Base-by-base conservation (phyloP, 2,888 invertebrate species). In the Atherix ibis region DNA sequence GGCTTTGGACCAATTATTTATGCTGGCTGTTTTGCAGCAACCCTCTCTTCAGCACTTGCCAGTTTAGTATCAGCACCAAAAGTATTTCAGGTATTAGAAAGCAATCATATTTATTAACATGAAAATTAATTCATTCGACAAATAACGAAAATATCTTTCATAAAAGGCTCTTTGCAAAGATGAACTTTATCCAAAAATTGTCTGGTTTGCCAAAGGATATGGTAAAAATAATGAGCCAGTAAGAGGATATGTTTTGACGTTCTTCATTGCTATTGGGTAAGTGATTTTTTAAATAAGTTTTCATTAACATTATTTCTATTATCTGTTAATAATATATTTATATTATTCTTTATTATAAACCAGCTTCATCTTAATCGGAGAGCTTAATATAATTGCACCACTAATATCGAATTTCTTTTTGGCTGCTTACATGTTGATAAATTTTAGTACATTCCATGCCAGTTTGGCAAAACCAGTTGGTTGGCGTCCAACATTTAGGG, bases 11-110 rank as follows among this genome's bases (percentile, higher is more conserved):
- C 94, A 0, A 65, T 97, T 32, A 92, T 97, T 47, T 88, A 89
- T 56, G 92, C 91, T 18, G 95, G 95, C 0, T 94, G 95, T 51
- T 94, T 95, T 62, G 94, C 95, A 1, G 95, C 97, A 1, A 92
- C 97, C 0, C 63, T 98, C 12, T 94, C 94, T 0, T 95, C 95
- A 1, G 97, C 97, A 1, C 66, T 97, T 33, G 95, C 95, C 1
- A 89, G 91, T 42, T 68, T 98, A 32, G 94, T 97, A 1, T 89
- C 92, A 1, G 97, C 95, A 0, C 97, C 97, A 1, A 87, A 87
- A 68, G 83, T 85, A 0, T 85, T 87, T 50, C 87, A 87, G 65
- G 70, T 68, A 46, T 26, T 12, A 12, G 25, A 27, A 8, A n/a
- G n/a, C 4, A 14, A 6, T n/a, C 3, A 14, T 34, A 4, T 13